Conservation (phyloP, 2,888 invertebrate genomes). For the Dexiosoma caninum region DNA sequence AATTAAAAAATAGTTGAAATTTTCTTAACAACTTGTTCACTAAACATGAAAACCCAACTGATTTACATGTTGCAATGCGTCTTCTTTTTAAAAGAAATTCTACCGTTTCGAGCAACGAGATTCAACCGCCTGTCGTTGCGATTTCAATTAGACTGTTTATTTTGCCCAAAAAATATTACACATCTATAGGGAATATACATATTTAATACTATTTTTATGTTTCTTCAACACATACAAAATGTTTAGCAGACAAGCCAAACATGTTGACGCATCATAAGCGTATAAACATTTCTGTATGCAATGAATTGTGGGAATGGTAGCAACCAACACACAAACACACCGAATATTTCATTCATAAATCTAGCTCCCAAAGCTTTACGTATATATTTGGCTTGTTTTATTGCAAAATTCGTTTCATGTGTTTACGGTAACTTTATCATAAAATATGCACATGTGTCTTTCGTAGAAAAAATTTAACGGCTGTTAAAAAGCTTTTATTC, state of each 20-base stretch:
- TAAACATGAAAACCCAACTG: neutral
- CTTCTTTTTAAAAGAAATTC: neutral
- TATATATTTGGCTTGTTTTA: neutral
- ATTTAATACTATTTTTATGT: conserved; percentile 35
- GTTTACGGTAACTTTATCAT: conserved; percentile 19
- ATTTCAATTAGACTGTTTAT: conserved; percentile 57
- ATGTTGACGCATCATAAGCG: conserved; percentile 26
- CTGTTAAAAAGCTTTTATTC: neutral
- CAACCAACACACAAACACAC: neutral
- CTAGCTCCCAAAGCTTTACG: conserved; percentile 46
- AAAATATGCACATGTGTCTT: neutral
- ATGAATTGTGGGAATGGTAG: neutral
- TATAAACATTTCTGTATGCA: neutral
- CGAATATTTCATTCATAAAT: neutral
- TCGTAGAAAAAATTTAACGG: neutral
- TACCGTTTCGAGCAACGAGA: conserved; percentile 1
- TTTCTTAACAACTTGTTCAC: neutral
- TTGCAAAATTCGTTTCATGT: neutral
- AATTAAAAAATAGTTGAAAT: neutral
- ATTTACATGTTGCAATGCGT: neutral
- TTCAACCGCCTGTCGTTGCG: conserved; percentile 48
- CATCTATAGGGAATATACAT: conserved; percentile 25
- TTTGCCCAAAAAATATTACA: conserved; percentile 48
- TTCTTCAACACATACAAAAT: conserved; percentile 17
- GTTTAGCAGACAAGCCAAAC: conserved; percentile 45